Base-by-base conservation (phyloP, 2,113 vertebrate genomes). In the Tragelaphus scriptus region DNA sequence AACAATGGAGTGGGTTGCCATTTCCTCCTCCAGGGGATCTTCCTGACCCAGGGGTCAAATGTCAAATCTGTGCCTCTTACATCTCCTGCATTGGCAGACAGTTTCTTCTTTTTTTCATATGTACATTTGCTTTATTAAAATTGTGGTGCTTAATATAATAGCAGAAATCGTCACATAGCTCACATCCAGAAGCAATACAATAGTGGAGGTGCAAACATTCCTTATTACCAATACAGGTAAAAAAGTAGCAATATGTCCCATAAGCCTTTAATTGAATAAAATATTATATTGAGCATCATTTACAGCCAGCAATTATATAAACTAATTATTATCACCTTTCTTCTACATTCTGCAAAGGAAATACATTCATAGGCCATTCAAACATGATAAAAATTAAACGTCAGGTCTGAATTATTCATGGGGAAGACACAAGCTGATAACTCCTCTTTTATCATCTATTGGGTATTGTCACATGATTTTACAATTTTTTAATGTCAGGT, bases 91-190 rank as follows among this genome's bases (percentile, higher is more conserved):
- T 12, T 71, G 65, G 19, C n/a, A 71, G 65, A 36, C 4, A 71
- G 17, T 0, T 23, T 71, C 65, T n/a, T 71, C 36, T 71, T 71
- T 21, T 36, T 75, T 93, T 91, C 21, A 61, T 98, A 95, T 97
- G 93, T 98, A 98, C 97, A 98, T 97, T 98, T 97, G 56, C 98
- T 99, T 99, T 99, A 99, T 99, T 99, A 98, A 99, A 98, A 98
- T 98, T 99, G 99, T 99, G 99, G 99, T 99, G 99, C 99, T 99
- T 98, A 98, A 98, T 98, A 99, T 98, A 98, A 98, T 90, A 99
- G 98, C 98, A 99, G 97, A 98, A 98, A 99, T 98, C 98, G 97
- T 98, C 97, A 98, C 86, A 98, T 95, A 91, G 96, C 97, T 71
- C 93, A 97, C 89, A 98, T 98, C 90, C 97, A 98, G 97, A 98